Evolutionary conservation across 2,797 vertebrate species (phyloP).

Genomic region (Parauchenoglanis ngamensis): DNA sequence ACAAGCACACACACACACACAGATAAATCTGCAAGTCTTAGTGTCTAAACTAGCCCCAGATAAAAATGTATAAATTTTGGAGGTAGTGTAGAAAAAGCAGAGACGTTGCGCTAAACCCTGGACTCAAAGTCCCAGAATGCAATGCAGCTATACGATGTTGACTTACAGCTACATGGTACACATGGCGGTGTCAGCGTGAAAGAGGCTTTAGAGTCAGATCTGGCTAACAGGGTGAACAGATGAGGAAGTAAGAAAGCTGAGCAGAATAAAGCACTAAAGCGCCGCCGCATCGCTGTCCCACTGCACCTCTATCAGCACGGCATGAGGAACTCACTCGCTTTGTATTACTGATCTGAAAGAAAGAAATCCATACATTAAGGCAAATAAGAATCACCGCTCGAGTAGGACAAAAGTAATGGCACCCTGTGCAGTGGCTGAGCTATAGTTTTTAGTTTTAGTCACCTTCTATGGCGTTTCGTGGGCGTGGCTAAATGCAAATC

Average conservation of each 20-base stretch:
- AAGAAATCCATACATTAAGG: background rate
- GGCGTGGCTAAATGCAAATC: background rate
- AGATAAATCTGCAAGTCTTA: background rate
- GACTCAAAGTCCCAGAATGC: background rate
- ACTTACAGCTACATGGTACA: background rate
- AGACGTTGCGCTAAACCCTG: background rate
- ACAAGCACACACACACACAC: slow-evolving; percentile 28
- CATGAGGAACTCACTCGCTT: too few species aligned
- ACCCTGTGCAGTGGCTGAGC: background rate
- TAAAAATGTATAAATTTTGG: background rate
- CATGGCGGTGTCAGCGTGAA: background rate
- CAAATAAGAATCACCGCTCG: background rate
- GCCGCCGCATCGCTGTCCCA: background rate
- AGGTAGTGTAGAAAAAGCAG: background rate
- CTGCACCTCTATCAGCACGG: background rate
- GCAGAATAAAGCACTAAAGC: background rate
- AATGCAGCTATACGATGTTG: background rate
- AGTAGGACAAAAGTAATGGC: background rate
- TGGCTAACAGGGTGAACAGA: background rate
- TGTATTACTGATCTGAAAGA: background rate
- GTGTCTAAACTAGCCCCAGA: background rate
- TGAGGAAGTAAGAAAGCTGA: background rate
- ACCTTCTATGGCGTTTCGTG: background rate
- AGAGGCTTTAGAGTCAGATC: background rate
- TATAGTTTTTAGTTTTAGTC: background rate